Evolutionary conservation across 2,888 invertebrate species (phyloP).

Genomic region (Ptychoptera albimana): DNA sequence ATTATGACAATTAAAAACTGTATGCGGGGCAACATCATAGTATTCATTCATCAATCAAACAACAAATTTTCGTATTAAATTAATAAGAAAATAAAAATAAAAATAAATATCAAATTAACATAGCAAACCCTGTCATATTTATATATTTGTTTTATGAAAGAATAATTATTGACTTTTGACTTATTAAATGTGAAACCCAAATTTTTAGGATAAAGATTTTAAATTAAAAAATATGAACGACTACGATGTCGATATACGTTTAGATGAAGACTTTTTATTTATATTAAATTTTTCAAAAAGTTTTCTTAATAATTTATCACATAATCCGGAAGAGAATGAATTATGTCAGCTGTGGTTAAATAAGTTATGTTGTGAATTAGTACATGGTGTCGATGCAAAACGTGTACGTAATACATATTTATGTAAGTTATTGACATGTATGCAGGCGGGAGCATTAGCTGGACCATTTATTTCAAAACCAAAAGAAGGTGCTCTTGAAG

Average conservation of each 20-base stretch:
- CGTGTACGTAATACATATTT: conserved; percentile 20
- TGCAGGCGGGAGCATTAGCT: conserved; percentile 15
- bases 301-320: conserved; percentile 4
- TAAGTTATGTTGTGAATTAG: conserved; percentile 15
- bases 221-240: too few relatives aligned
- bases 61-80: too few relatives aligned
- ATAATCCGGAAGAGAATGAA: conserved; percentile 3
- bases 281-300: conserved; percentile 9
- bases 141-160: too few relatives aligned
- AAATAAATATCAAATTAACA: too few relatives aligned
- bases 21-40: too few relatives aligned
- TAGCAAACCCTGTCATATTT: too few relatives aligned
- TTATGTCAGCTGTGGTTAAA: conserved; percentile 13
- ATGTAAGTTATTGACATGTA: conserved; percentile 17
- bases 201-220: too few relatives aligned
- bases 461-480: conserved; percentile 18
- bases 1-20: too few relatives aligned
- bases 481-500: conserved; percentile 9
- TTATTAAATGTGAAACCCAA: too few relatives aligned
- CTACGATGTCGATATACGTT: not conserved
- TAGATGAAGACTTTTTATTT: conserved; percentile 11
- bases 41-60: too few relatives aligned
- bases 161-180: too few relatives aligned
- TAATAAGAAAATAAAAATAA: too few relatives aligned
- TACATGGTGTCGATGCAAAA: conserved; percentile 14